Conservation (phyloP, 2,797 vertebrate species). For the Chaunax sp. region DNA sequence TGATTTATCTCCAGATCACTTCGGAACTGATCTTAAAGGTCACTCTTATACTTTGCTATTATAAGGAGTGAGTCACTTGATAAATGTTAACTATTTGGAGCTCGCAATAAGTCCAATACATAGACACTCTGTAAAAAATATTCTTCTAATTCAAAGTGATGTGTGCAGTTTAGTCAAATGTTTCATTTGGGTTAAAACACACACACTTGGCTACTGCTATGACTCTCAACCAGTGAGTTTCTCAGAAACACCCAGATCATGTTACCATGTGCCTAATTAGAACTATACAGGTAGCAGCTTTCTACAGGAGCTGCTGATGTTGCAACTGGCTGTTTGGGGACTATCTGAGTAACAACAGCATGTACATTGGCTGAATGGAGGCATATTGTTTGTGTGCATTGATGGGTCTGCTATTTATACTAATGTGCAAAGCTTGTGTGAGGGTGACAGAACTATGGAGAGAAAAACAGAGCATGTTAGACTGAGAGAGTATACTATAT, state of each 20-base stretch:
- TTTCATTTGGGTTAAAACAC: no score
- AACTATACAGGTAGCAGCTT: conserved; percentile 4
- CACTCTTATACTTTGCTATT: no score
- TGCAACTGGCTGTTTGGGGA: conserved; percentile 8
- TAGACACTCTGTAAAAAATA: no score
- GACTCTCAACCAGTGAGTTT: no score
- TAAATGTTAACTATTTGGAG: background rate
- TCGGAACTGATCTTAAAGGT: conserved; percentile 6
- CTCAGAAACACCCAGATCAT: conserved; percentile 15
- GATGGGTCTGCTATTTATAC: conserved; percentile 20
- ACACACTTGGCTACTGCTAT: no score
- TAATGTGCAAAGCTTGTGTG: conserved; percentile 15
- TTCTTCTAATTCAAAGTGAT: no score
- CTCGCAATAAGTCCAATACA: no score
- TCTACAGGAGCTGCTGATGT: conserved; percentile 16
- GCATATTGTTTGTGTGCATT: conserved; percentile 1
- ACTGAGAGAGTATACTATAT: no score
- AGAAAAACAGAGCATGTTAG: background rate
- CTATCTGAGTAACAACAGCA: conserved; percentile 12
- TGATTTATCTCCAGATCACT: background rate
- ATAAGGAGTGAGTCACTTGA: background rate
- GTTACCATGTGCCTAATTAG: conserved; percentile 19
- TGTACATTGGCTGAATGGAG: background rate
- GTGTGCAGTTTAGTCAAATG: no score
- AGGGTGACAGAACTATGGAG: conserved; percentile 5